These are phyloP conservation scores for Onychomys arenicola DNA, from an alignment of 2,797 vertebrate genomes.

Conservation along the genomic window DNA sequence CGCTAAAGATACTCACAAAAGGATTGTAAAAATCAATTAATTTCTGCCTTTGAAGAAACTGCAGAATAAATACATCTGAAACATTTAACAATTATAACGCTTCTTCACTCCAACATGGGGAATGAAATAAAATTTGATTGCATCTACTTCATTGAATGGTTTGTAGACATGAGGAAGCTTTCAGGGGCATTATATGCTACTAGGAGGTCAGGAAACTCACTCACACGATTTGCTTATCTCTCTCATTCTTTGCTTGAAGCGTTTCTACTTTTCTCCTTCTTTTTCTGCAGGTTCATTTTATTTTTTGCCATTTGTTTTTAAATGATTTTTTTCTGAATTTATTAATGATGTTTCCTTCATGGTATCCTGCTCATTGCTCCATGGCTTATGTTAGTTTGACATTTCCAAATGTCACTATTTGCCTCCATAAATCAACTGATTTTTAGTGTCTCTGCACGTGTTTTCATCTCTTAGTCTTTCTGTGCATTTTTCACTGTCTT, in stretches of 20 bases:
- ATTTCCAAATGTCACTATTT: constrained; percentile 4
- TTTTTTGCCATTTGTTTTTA: neutral
- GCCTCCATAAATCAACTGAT: neutral
- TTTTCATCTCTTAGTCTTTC: neutral
- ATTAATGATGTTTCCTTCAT: neutral
- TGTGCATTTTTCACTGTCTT: neutral
- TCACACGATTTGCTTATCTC: neutral
- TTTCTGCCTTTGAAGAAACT: neutral
- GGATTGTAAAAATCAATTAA: constrained; percentile 3
- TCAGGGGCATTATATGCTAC: neutral
- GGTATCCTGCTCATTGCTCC: neutral
- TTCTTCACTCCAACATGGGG: constrained; percentile 25
- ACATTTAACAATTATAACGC: neutral
- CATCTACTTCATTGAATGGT: neutral
- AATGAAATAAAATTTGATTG: constrained; percentile 56
- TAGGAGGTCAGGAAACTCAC: neutral
- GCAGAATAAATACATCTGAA: neutral
- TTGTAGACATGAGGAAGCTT: constrained; percentile 21
- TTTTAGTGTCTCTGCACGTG: neutral
- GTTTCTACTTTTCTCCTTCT: neutral
- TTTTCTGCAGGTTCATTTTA: neutral
- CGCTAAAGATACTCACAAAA: neutral
- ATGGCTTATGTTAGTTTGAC: neutral
- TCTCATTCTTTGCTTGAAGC: neutral
- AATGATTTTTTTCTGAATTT: neutral